A percentile compares a stretch with the other conserved stretches of the same genome.
phyloP scores from a whole-genome alignment of 2,113 vertebrate species.

The Acrocephalus kingi region DNA sequence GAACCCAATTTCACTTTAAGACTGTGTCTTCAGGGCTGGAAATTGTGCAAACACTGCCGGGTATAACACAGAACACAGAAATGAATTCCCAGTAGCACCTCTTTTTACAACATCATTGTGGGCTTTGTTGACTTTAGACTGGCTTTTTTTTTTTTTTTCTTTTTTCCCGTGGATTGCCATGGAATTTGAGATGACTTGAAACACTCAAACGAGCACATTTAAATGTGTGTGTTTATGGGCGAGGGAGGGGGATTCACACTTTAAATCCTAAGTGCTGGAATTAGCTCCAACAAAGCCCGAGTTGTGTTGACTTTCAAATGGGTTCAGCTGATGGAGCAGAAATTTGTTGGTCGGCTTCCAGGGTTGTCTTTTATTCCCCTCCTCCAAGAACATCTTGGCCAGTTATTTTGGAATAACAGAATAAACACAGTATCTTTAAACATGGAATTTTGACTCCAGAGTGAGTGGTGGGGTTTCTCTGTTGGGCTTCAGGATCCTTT shows the following conservation, averaged over 20 bases:
- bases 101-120: conserved; percentile 38
- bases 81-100: conserved; percentile 16
- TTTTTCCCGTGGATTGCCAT: background rate
- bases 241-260: conserved; percentile 15
- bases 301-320: conserved; percentile 51
- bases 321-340: conserved; percentile 1
- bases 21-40: background rate
- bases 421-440: background rate
- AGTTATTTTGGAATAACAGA: background rate
- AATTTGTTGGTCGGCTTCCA: background rate
- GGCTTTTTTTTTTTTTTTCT: background rate
- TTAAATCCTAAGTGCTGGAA: conserved; percentile 52
- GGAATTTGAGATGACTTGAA: conserved; percentile 50
- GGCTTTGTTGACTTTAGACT: conserved; percentile 48
- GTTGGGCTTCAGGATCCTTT: background rate
- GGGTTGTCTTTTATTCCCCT: background rate
- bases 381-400: background rate
- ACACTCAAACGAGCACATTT: conserved; percentile 32
- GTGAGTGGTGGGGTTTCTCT: background rate
- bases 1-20: background rate
- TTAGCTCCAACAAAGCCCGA: conserved; percentile 44
- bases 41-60: conserved; percentile 9
- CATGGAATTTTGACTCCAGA: background rate
- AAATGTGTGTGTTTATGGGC: conserved; percentile 33
- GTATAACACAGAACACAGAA: background rate